Conservation (phyloP, 2,888 invertebrate genomes). For the Nematopogon swammerdamellus region DNA sequence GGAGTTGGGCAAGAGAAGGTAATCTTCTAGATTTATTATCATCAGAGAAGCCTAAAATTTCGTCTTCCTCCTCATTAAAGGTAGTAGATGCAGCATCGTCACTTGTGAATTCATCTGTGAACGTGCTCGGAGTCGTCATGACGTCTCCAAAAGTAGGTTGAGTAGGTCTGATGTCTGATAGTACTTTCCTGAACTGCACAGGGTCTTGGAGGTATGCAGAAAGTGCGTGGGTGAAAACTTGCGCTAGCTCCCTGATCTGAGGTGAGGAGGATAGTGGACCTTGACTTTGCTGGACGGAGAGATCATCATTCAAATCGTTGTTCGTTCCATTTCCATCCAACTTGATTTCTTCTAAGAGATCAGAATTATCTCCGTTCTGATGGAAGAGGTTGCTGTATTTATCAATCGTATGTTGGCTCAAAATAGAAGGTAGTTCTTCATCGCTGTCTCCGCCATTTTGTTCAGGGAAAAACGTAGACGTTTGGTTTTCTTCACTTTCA, state of each 20-base stretch:
- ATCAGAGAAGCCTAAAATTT: constrained; percentile 75
- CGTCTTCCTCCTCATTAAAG: constrained; percentile 68
- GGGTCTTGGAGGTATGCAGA: constrained; percentile 82
- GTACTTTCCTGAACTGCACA: constrained; percentile 71
- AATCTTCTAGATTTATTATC: constrained; percentile 36
- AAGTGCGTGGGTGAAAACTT: constrained; percentile 80
- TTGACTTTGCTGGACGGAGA: constrained; percentile 61
- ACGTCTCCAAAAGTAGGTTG: constrained; percentile 62
- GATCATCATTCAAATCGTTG: constrained; percentile 48
- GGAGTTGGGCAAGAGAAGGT: constrained; percentile 21
- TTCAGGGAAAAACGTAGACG: constrained; percentile 27
- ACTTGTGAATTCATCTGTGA: constrained; percentile 22
- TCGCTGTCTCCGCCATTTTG: constrained; percentile 41
- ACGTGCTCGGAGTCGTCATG: constrained; percentile 26
- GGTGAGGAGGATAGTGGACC: constrained; percentile 59
- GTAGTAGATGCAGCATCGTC: constrained; percentile 59
- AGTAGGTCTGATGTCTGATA: constrained; percentile 76
- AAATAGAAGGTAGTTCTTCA: constrained; percentile 54
- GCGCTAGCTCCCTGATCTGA: constrained; percentile 75
- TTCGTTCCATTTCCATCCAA: constrained; percentile 39
- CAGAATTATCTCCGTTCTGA: constrained; percentile 27
- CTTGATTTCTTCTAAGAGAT: constrained; percentile 37
- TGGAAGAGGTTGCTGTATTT: constrained; percentile 54
- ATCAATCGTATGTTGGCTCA: constrained; percentile 66
- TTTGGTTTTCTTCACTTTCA: constrained; percentile 14